Evolutionary conservation across 2,113 vertebrate genomes (phyloP), one percentile per base, ranked within the genome.

Genomic region (Ginglymostoma cirratum): DNA sequence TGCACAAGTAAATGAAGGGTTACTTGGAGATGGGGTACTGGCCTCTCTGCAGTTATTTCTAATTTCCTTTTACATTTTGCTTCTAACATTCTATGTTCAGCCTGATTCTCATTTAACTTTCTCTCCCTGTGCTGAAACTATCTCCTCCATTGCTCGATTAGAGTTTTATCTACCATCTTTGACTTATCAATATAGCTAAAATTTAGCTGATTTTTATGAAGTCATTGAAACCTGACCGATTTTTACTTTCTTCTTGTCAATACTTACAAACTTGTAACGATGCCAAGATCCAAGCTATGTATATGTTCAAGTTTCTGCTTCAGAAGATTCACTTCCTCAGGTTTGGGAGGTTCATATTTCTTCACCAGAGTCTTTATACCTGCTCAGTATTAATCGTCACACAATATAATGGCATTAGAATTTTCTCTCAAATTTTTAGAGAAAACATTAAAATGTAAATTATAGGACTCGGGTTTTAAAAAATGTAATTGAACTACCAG

Each of bases 231-330:
- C 72, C 30, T 83, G 78, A 83, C n/a, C 42, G 38, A 14, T 89
- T 55, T 34, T 89, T 55, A 2, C 55, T 30, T 30, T 27, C 45
- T 21, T 34, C 65, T 65, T 3, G 55, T 15, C 17, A 83, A 7
- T 97, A 97, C 99, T 99, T 98, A 99, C 99, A 17, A 69, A 96
- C 97, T 98, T 89, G 97, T 70, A 67, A 90, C 97, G 95, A 97
- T 96, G 23, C 96, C 96, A 96, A 99, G 98, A 78, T 99, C 98
- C 0, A 93, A 95, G n/a, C 97, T 97, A 85, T 99, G 98, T 96
- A 98, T 98, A 96, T 98, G 98, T 96, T 99, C 99, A 96, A 99
- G 89, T 96, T 98, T 99, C 97, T 98, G 98, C 96, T 99, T 99
- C 96, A 98, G 97, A 95, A 95, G 6, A 48, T 97, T 97, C 95